Evolutionary conservation across 2,888 invertebrate genomes (phyloP).

Genomic region (Drosophila colorata): DNA sequence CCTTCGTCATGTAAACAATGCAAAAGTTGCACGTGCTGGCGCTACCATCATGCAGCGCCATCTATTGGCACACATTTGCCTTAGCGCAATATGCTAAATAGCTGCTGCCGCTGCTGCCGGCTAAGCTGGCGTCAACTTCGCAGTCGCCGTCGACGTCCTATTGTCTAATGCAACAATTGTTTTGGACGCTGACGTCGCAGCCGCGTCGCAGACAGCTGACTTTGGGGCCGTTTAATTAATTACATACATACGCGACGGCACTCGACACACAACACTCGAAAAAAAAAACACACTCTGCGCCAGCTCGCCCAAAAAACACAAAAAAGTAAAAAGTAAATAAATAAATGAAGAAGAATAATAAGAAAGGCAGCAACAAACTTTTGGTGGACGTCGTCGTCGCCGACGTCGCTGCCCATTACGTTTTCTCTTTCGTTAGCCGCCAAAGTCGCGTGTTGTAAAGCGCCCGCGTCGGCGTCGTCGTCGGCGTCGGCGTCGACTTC

Average conservation of each 20-base stretch:
- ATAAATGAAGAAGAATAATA: conserved; percentile 49
- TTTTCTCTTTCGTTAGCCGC: conserved; percentile 74
- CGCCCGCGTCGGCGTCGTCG: conserved; percentile 22
- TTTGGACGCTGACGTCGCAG: conserved; percentile 40
- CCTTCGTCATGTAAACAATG: conserved; percentile 70
- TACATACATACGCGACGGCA: conserved; percentile 60
- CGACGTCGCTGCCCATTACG: conserved; percentile 55
- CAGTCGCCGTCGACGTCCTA: conserved; percentile 27
- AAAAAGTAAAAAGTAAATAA: conserved; percentile 45
- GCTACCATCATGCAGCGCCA: conserved; percentile 74
- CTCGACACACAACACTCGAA: conserved; percentile 37
- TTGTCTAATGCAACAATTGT: conserved; percentile 75
- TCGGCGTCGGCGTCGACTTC: conserved; percentile 9
- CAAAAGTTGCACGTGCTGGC: conserved; percentile 75
- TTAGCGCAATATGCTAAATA: conserved; percentile 77
- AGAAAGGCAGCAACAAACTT: conserved; percentile 60
- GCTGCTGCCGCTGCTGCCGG: conserved; percentile 42
- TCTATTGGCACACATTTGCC: conserved; percentile 78
- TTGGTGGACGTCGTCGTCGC: conserved; percentile 49
- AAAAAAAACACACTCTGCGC: conserved; percentile 37
- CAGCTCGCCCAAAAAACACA: conserved; percentile 10
- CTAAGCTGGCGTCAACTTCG: conserved; percentile 29
- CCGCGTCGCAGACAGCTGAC: conserved; percentile 68
- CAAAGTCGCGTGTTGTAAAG: conserved; percentile 49
- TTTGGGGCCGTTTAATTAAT: conserved; percentile 77